Percentiles rank a stretch among this genome's conserved stretches.
phyloP scores from a whole-genome alignment of 2,797 vertebrate species.

The Coregonus suidteri region DNA sequence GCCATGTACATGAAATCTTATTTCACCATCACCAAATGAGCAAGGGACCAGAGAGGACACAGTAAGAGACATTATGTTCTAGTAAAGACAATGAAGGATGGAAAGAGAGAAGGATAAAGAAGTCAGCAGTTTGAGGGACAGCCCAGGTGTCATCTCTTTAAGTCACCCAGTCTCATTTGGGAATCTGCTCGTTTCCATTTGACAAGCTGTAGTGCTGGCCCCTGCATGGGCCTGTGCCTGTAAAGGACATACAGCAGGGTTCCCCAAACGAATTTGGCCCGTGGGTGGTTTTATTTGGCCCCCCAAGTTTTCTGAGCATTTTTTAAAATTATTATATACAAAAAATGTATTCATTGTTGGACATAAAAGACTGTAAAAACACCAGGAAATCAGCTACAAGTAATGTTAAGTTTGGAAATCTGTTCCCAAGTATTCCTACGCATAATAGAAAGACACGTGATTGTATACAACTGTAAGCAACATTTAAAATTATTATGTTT shows the following conservation, averaged over 20 bases:
- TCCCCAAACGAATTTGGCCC: too few relatives aligned
- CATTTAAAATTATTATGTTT: too few relatives aligned
- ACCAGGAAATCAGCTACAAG: too few relatives aligned
- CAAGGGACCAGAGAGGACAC: background rate
- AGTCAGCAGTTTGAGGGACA: conserved; percentile 1
- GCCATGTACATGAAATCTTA: background rate
- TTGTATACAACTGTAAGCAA: too few relatives aligned
- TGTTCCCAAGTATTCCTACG: too few relatives aligned
- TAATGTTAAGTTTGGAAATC: too few relatives aligned
- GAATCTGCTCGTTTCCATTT: conserved; percentile 5
- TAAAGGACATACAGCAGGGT: background rate
- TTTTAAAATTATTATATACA: too few relatives aligned
- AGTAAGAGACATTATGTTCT: background rate
- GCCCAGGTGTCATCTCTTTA: background rate
- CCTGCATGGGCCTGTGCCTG: conserved; percentile 11
- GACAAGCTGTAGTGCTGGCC: background rate
- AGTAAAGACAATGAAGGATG: background rate
- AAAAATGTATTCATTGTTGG: too few relatives aligned
- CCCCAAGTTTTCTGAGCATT: too few relatives aligned
- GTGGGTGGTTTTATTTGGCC: too few relatives aligned
- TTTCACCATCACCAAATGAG: background rate
- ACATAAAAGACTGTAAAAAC: too few relatives aligned
- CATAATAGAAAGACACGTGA: too few relatives aligned
- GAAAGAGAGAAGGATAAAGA: background rate
- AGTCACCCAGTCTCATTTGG: background rate